Evolutionary conservation across 2,888 invertebrate genomes (phyloP).

Genomic region (Hoplodrina ambigua): DNA sequence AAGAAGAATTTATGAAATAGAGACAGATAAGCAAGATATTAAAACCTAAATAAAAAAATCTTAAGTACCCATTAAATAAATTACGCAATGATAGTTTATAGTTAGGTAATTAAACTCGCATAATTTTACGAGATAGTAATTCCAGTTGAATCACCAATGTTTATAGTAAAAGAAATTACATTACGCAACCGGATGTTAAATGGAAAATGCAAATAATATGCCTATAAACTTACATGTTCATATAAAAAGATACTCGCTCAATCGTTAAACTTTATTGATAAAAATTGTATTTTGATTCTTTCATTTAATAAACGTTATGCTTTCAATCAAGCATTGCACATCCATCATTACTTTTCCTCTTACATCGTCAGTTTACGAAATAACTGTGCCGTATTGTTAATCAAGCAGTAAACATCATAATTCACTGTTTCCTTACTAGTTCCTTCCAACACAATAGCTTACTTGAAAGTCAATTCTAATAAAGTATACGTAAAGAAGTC

Average conservation of each 20-base stretch:
- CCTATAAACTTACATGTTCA: slow-evolving; percentile 3
- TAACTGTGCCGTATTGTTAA: slow-evolving; percentile 4
- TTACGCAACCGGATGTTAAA: slow-evolving; percentile 14
- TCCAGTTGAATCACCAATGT: slow-evolving; percentile 9
- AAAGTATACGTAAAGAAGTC: slow-evolving; percentile 39
- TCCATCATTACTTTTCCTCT: neutral
- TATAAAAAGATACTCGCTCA: neutral
- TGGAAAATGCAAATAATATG: slow-evolving; percentile 26
- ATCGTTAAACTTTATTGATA: neutral
- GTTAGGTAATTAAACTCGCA: neutral
- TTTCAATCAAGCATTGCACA: neutral
- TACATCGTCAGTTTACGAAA: neutral
- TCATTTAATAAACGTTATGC: neutral
- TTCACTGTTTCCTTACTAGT: slow-evolving; percentile 34
- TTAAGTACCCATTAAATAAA: no score
- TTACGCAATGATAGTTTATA: neutral
- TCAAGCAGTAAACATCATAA: slow-evolving; percentile 11
- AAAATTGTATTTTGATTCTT: neutral
- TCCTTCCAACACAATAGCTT: slow-evolving; percentile 33
- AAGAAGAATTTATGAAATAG: no score
- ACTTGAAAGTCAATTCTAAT: slow-evolving; percentile 28
- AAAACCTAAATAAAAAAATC: no score
- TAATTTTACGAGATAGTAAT: slow-evolving; percentile 17
- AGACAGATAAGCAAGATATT: no score
- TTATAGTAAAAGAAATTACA: slow-evolving; percentile 11